phyloP scores from a whole-genome alignment of 2,888 invertebrate species.

The Agrochola lota region DNA sequence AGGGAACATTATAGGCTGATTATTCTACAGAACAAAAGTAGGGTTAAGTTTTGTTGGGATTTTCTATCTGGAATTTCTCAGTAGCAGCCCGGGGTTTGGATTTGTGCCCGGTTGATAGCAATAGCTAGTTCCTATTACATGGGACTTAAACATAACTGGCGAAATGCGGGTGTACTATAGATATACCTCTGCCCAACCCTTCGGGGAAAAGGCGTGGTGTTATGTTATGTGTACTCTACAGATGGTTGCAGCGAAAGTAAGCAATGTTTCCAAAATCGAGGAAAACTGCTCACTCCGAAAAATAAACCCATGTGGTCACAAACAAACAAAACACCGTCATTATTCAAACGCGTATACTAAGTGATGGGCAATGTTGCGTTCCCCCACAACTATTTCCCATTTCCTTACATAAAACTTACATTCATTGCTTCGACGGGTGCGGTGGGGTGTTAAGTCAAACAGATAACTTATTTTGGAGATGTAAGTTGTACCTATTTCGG shows the following conservation, averaged over 20 bases:
- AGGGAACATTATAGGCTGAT: too few relatives aligned
- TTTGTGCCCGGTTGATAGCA: too few relatives aligned
- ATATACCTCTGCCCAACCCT: too few relatives aligned
- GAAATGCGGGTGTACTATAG: too few relatives aligned
- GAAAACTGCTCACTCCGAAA: not conserved
- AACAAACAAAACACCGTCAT: constrained; percentile 54
- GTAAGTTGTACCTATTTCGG: constrained; percentile 9
- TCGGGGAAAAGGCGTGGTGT: too few relatives aligned
- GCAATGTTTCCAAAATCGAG: not conserved
- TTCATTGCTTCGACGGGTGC: constrained; percentile 38
- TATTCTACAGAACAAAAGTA: too few relatives aligned
- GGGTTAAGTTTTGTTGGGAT: too few relatives aligned
- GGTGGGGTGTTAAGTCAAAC: constrained; percentile 50
- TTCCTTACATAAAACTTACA: constrained; percentile 65
- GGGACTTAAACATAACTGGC: too few relatives aligned
- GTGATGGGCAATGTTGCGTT: constrained; percentile 62
- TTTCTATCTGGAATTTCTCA: too few relatives aligned
- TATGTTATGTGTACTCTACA: not conserved
- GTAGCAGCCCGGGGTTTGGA: too few relatives aligned
- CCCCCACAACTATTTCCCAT: constrained; percentile 47
- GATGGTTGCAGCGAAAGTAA: not conserved
- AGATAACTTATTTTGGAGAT: constrained; percentile 30
- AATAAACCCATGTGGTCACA: constrained; percentile 6
- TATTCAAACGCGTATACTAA: constrained; percentile 57
- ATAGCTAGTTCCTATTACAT: too few relatives aligned